A percentile compares a stretch with the other conserved stretches of the same genome.
These are phyloP conservation scores for Taenaris catops DNA, from an alignment of 2,888 invertebrate species.

Conservation along the genomic window DNA sequence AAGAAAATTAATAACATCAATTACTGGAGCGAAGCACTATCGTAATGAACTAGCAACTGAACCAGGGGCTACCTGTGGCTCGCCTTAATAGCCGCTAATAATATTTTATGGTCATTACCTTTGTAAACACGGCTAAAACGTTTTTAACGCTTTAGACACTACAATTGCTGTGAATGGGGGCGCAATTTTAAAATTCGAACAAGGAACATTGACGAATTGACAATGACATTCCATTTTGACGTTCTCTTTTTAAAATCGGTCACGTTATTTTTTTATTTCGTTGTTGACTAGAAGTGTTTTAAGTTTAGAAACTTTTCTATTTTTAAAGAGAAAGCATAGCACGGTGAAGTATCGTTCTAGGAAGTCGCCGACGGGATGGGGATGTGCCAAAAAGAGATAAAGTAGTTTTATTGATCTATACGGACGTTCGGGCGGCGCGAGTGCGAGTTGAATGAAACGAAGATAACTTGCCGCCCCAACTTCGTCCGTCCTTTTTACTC, in stretches of 20 bases:
- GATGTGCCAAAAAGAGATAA: slow-evolving; percentile 82
- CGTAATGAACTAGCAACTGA: slow-evolving; percentile 55
- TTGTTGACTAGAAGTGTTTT: slow-evolving; percentile 22
- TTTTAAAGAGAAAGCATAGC: slow-evolving; percentile 55
- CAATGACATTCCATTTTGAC: slow-evolving; percentile 32
- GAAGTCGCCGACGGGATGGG: slow-evolving; percentile 73
- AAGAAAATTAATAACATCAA: slow-evolving; percentile 59
- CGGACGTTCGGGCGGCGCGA: slow-evolving; percentile 75
- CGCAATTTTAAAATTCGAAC: slow-evolving; percentile 44
- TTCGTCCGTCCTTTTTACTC: slow-evolving; percentile 51
- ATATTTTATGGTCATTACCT: slow-evolving; percentile 74
- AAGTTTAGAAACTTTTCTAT: slow-evolving; percentile 30
- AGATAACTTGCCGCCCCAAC: slow-evolving; percentile 79
- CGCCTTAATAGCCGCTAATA: slow-evolving; percentile 65
- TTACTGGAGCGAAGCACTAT: slow-evolving; percentile 55
- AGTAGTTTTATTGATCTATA: slow-evolving; percentile 82
- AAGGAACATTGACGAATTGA: slow-evolving; percentile 26
- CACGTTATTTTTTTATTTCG: slow-evolving; percentile 17
- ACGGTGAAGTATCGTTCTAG: slow-evolving; percentile 62
- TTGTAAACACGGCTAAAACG: slow-evolving; percentile 68
- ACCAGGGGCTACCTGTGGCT: slow-evolving; percentile 69
- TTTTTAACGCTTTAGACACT: slow-evolving; percentile 53
- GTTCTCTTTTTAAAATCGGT: slow-evolving; percentile 29
- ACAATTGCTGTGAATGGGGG: slow-evolving; percentile 59
- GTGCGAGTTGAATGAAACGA: slow-evolving; percentile 80